Evolutionary conservation across 2,888 invertebrate genomes (phyloP).

Genomic region (Xestia ashworthii): DNA sequence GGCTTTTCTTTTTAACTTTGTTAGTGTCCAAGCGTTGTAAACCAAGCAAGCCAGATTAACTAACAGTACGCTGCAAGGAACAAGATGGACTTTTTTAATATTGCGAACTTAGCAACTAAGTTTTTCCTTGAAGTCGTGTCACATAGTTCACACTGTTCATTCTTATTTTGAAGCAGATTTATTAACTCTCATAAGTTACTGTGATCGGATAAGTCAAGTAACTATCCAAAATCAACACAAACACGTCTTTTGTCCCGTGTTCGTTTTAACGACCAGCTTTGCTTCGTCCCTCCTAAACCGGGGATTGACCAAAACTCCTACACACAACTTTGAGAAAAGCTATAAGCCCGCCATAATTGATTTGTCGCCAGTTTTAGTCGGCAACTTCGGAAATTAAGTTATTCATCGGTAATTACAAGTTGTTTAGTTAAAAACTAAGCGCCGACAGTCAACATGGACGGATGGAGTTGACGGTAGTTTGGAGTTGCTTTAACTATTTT

Average conservation of each 20-base stretch:
- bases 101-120: not conserved
- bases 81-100: not conserved
- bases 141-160: not conserved
- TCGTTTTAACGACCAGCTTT: conserved; percentile 76
- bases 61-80: not conserved
- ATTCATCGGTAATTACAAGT: conserved; percentile 57
- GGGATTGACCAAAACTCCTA: conserved; percentile 68
- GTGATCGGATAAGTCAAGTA: not conserved
- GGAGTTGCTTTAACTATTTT: conserved; percentile 10
- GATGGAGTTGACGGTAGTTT: conserved; percentile 16
- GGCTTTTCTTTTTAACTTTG: not conserved
- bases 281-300: conserved; percentile 63
- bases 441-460: conserved; percentile 2
- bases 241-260: conserved; percentile 62
- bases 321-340: conserved; percentile 66
- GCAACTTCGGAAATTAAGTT: conserved; percentile 60
- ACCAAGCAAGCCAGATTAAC: not conserved
- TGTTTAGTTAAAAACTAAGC: conserved; percentile 45
- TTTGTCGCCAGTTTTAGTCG: conserved; percentile 61
- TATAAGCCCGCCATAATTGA: conserved; percentile 69
- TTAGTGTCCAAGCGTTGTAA: not conserved
- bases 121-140: not conserved
- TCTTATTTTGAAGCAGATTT: not conserved
- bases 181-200: conserved; percentile 4
- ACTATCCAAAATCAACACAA: conserved; percentile 10